These are phyloP conservation scores for Chromis chromis DNA, from an alignment of 2,797 vertebrate species.

Conservation along the genomic window DNA sequence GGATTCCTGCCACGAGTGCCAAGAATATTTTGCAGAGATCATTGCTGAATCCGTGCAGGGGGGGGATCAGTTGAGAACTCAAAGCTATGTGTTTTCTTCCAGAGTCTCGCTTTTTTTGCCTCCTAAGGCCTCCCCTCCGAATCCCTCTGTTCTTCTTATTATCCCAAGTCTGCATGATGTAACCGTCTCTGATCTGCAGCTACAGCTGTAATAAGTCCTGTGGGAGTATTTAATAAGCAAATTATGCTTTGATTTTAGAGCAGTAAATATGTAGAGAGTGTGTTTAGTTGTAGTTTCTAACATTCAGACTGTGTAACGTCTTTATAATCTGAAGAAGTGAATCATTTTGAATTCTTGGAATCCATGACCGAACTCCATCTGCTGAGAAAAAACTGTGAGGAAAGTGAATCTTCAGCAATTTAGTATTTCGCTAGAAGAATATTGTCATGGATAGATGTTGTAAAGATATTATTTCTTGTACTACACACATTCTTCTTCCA, in stretches of 20 bases:
- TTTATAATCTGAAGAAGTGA: no score
- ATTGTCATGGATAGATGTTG: no score
- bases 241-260: neutral
- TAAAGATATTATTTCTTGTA: no score
- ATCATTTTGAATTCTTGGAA: no score
- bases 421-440: no score
- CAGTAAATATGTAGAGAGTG: neutral
- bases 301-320: no score
- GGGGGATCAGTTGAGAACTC: neutral
- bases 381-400: no score
- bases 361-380: no score
- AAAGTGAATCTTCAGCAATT: no score
- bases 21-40: slow-evolving; percentile 20
- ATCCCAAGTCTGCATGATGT: neutral
- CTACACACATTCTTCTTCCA: no score
- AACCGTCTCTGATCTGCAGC: neutral
- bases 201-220: neutral
- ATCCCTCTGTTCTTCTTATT: slow-evolving; percentile 10
- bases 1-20: slow-evolving; percentile 4
- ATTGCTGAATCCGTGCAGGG: neutral
- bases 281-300: neutral
- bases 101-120: neutral
- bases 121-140: neutral
- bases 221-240: neutral
- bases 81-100: neutral